phyloP scores from a whole-genome alignment of 2,113 vertebrate species.

The Eidolon helvum region DNA sequence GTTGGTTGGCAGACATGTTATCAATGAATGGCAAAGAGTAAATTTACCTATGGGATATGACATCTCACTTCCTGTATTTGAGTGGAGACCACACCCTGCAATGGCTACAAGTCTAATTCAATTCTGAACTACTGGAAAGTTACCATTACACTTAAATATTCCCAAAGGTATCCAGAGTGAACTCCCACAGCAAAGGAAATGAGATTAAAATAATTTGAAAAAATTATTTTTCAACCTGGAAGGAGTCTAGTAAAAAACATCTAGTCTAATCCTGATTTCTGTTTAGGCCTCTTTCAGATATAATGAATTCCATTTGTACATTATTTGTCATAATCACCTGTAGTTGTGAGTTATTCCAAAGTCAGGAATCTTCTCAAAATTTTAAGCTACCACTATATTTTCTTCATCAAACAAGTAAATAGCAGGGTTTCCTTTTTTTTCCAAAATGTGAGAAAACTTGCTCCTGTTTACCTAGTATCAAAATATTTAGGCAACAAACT shows the following conservation, averaged over 20 bases:
- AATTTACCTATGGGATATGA: background rate
- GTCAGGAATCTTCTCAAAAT: background rate
- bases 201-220: background rate
- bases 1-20: background rate
- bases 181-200: background rate
- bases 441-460: background rate
- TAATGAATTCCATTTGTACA: background rate
- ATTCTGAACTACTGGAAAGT: background rate
- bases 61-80: background rate
- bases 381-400: background rate
- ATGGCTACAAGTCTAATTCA: background rate
- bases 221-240: background rate
- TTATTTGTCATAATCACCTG: background rate
- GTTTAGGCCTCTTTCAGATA: conserved; percentile 9
- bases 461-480: background rate
- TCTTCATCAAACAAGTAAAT: background rate
- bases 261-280: background rate
- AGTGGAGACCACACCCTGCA: background rate
- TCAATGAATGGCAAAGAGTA: conserved; percentile 20
- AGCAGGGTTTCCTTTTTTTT: background rate
- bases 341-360: conserved; percentile 20
- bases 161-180: background rate
- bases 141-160: background rate
- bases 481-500: conserved; percentile 38
- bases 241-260: background rate